Percentiles rank a stretch among this genome's conserved stretches.
Conservation (phyloP, 1,140 invertebrate genomes). For the Drosophila seguyi region DNA sequence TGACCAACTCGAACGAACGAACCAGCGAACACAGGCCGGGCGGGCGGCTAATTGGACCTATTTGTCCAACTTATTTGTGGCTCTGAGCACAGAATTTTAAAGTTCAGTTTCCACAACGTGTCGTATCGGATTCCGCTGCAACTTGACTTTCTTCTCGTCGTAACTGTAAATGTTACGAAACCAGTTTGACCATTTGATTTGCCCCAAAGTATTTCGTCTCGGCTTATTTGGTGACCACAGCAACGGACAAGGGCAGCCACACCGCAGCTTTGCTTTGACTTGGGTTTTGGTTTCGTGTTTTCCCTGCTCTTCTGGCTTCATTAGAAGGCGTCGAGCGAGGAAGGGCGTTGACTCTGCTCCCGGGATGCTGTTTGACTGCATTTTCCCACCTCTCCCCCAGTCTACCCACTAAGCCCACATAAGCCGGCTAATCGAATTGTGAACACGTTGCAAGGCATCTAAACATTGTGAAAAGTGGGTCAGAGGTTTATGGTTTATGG, state of each 20-base stretch:
- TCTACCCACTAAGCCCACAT: background rate
- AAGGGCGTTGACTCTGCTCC: conserved; percentile 55
- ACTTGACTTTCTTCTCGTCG: conserved; percentile 38
- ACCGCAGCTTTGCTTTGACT: conserved; percentile 37
- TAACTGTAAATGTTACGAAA: conserved; percentile 71
- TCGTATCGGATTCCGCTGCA: conserved; percentile 52
- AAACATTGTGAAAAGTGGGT: conserved; percentile 58
- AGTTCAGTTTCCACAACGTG: conserved; percentile 27
- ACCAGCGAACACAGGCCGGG: conserved; percentile 12
- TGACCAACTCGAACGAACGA: conserved; percentile 28
- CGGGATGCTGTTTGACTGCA: conserved; percentile 71
- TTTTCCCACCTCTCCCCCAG: conserved; percentile 29
- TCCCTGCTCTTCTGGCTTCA: conserved; percentile 33
- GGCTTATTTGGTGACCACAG: conserved; percentile 29
- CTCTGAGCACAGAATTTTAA: conserved; percentile 12
- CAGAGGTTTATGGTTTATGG: conserved; percentile 39
- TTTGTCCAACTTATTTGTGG: conserved; percentile 49
- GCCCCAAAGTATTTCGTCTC: conserved; percentile 9
- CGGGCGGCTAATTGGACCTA: conserved; percentile 36
- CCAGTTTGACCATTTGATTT: conserved; percentile 59
- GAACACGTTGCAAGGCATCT: conserved; percentile 32
- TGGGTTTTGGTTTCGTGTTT: conserved; percentile 10
- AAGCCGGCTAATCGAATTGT: conserved; percentile 64
- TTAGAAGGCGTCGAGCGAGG: conserved; percentile 27
- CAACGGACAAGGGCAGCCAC: conserved; percentile 45